phyloP scores from a whole-genome alignment of 2,888 invertebrate genomes.

The Hirtodrosophila cameraria region DNA sequence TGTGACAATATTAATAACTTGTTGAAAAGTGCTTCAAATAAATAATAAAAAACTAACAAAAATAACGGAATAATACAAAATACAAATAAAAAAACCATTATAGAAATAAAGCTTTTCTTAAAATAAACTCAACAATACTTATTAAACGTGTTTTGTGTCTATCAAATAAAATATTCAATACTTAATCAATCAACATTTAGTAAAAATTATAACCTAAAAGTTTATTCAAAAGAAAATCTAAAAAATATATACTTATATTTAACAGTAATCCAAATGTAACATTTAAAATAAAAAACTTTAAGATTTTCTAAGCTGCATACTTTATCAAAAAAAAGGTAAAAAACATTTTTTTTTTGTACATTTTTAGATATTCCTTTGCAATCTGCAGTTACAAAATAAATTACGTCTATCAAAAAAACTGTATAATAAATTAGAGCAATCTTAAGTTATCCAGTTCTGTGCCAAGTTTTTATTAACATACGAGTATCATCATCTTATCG shows the following conservation, averaged over 20 bases:
- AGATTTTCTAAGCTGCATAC: constrained; percentile 3
- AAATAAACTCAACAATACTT: too few species aligned
- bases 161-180: constrained; percentile 4
- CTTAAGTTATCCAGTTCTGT: too few species aligned
- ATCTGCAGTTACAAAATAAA: too few species aligned
- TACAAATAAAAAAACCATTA: neutral
- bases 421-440: too few species aligned
- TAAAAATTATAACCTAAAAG: constrained; percentile 11
- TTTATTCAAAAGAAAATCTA: constrained; percentile 8
- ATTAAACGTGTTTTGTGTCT: neutral
- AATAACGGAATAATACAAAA: neutral
- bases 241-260: constrained; percentile 18
- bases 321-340: neutral
- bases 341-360: too few species aligned
- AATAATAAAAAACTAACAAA: constrained; percentile 8
- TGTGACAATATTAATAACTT: constrained; percentile 47
- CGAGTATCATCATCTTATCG: too few species aligned
- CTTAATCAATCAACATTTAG: constrained; percentile 1
- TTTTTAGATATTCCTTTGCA: too few species aligned
- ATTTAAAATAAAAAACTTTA: constrained; percentile 11
- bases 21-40: constrained; percentile 20
- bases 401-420: too few species aligned
- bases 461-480: too few species aligned
- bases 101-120: neutral
- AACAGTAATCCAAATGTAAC: constrained; percentile 5